Conservation (phyloP, 2,797 vertebrate genomes). For the Myripristis jacobus region DNA sequence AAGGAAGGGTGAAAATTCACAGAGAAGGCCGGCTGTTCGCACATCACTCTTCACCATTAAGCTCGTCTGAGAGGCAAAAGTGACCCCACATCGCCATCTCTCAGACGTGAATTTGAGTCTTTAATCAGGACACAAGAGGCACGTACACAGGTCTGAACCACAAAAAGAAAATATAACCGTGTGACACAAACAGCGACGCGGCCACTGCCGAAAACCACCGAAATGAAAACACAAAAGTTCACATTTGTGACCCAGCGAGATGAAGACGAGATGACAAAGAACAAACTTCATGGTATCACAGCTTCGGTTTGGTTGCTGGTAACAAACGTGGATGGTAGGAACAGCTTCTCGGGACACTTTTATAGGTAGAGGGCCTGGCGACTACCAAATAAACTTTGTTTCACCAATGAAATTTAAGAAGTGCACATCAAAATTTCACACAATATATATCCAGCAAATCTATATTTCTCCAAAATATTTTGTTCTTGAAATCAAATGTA, state of each 20-base stretch:
- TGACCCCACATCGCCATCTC: not conserved
- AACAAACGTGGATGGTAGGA: conserved; percentile 21
- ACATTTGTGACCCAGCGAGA: conserved; percentile 11
- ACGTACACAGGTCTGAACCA: conserved; percentile 27
- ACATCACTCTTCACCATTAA: not conserved
- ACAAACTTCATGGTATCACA: conserved; percentile 66
- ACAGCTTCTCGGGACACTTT: too few species aligned
- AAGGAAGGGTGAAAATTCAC: too few species aligned
- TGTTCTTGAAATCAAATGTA: too few species aligned
- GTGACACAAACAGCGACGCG: conserved; percentile 7
- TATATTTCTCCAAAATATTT: too few species aligned
- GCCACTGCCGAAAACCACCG: conserved; percentile 1
- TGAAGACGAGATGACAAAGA: conserved; percentile 18
- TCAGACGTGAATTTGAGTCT: not conserved
- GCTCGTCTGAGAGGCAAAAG: conserved; percentile 1
- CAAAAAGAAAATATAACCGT: not conserved
- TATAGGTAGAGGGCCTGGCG: too few species aligned
- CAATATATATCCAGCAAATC: too few species aligned
- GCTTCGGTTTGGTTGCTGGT: conserved; percentile 37
- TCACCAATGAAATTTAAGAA: too few species aligned
- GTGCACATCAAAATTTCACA: too few species aligned
- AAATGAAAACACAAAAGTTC: conserved; percentile 17
- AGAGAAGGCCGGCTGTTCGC: not conserved
- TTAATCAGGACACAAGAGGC: not conserved
- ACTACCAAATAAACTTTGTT: too few species aligned